phyloP scores from a whole-genome alignment of 2,888 invertebrate species.

The Holacanthella duospinosa region DNA sequence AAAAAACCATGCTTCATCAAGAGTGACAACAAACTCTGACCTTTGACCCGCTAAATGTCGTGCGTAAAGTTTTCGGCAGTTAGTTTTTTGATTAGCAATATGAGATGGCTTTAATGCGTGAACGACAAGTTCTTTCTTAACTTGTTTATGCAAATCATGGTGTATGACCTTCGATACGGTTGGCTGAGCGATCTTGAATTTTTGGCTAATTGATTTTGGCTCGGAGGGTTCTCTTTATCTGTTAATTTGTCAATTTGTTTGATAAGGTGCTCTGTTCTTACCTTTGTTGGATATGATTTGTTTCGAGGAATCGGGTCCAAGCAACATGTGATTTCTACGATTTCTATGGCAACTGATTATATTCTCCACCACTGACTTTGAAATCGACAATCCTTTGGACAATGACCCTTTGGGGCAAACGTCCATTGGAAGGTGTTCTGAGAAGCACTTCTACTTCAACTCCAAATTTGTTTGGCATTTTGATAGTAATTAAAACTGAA shows the following conservation, averaged over 20 bases:
- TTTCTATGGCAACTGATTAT: no score
- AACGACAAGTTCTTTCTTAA: not conserved
- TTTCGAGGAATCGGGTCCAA: no score
- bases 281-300: not conserved
- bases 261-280: not conserved
- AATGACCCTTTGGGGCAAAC: not conserved
- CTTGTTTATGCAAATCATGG: not conserved
- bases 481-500: no score
- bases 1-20: slow-evolving; percentile 9
- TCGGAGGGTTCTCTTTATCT: slow-evolving; percentile 5
- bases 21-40: slow-evolving; percentile 2
- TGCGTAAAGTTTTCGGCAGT: slow-evolving; percentile 7
- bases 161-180: not conserved
- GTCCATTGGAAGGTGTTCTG: slow-evolving; percentile 8
- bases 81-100: slow-evolving; percentile 1
- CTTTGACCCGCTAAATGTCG: not conserved
- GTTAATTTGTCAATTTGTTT: slow-evolving; percentile 8
- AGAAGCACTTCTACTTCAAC: slow-evolving; percentile 10
- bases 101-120: slow-evolving; percentile 3
- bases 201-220: slow-evolving; percentile 4
- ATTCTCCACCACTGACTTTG: not conserved
- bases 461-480: slow-evolving; percentile 8
- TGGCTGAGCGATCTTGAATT: not conserved
- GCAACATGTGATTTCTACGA: no score
- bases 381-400: not conserved